Evolutionary conservation across 2,888 invertebrate genomes (phyloP).

Genomic region (Ennomos erosarius): DNA sequence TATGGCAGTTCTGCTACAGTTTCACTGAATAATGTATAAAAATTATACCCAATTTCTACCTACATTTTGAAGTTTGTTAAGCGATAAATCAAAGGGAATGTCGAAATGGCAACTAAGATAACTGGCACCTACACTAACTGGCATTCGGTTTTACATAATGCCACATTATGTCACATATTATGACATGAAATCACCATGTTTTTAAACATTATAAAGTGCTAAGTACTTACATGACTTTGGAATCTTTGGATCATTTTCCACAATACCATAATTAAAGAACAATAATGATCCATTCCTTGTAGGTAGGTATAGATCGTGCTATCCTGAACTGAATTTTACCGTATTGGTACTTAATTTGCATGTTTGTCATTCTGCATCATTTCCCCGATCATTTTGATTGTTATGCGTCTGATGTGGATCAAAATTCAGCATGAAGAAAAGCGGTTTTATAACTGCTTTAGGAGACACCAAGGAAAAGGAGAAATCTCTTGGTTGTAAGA

Average conservation of each 20-base stretch:
- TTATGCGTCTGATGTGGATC: too few species aligned
- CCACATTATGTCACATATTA: constrained; percentile 2
- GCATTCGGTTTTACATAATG: constrained; percentile 11
- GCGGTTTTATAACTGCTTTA: too few species aligned
- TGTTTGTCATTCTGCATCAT: too few species aligned
- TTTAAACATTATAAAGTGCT: background rate
- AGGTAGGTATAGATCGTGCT: too few species aligned
- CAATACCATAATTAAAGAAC: too few species aligned
- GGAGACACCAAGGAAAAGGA: too few species aligned
- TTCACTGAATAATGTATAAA: constrained; percentile 36
- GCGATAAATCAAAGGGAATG: constrained; percentile 37
- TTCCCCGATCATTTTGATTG: too few species aligned
- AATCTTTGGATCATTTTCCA: background rate
- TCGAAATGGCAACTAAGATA: constrained; percentile 33
- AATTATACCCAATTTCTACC: constrained; percentile 14
- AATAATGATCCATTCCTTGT: too few species aligned
- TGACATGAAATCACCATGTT: background rate
- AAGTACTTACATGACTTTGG: background rate
- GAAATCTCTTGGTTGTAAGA: too few species aligned
- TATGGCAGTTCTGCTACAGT: constrained; percentile 23
- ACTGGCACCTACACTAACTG: constrained; percentile 20
- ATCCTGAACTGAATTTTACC: too few species aligned
- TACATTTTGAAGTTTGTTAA: constrained; percentile 26
- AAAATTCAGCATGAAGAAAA: too few species aligned
- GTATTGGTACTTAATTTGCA: too few species aligned